A percentile compares a stretch with the other conserved stretches of the same genome.
Conservation (phyloP, 1,140 invertebrate genomes). For the Lepidurus arcticus region DNA sequence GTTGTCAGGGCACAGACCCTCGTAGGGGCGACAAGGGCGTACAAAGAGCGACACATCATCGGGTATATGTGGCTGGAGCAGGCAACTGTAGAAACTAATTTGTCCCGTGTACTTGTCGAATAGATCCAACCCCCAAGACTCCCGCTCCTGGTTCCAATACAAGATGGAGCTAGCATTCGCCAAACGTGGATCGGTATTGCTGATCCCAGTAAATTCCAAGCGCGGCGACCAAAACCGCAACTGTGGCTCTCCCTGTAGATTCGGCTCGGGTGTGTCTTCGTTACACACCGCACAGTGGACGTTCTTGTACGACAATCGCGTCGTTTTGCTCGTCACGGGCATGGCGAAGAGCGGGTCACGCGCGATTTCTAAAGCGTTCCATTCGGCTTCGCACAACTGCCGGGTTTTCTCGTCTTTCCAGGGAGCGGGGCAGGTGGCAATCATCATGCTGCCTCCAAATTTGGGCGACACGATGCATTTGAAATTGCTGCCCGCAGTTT, state of each 20-base stretch:
- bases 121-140: conserved; percentile 41
- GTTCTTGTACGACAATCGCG: conserved; percentile 52
- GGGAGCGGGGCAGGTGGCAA: conserved; percentile 44
- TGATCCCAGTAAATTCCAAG: conserved; percentile 43
- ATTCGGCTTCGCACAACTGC: conserved; percentile 38
- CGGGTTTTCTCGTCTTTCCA: conserved; percentile 43
- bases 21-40: conserved; percentile 39
- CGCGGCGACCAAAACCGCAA: conserved; percentile 46
- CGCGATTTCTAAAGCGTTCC: conserved; percentile 35
- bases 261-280: conserved; percentile 39
- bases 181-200: neutral
- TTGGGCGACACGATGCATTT: conserved; percentile 45
- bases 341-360: conserved; percentile 46
- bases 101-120: conserved; percentile 35
- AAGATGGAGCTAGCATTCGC: conserved; percentile 36
- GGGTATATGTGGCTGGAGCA: conserved; percentile 42
- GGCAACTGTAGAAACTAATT: conserved; percentile 39
- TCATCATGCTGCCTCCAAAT: conserved; percentile 49
- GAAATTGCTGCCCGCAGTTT: conserved; percentile 39
- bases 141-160: conserved; percentile 38
- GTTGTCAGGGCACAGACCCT: conserved; percentile 42
- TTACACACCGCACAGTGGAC: conserved; percentile 54
- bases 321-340: conserved; percentile 46
- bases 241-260: conserved; percentile 10
- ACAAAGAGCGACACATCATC: conserved; percentile 41